These are phyloP conservation scores for Orgyia antiqua DNA, from an alignment of 2,888 invertebrate genomes.

Conservation along the genomic window DNA sequence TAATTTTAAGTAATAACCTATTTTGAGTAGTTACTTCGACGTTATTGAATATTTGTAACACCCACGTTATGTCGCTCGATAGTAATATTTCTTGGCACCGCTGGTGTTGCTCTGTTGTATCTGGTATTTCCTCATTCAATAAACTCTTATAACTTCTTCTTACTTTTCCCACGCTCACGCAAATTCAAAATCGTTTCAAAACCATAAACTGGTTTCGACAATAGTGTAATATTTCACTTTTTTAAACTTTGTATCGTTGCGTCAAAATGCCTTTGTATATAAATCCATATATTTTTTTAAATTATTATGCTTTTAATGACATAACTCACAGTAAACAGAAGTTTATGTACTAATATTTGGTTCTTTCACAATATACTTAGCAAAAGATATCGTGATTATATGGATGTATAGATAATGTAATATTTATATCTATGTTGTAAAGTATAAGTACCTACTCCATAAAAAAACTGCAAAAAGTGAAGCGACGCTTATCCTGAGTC, in stretches of 20 bases:
- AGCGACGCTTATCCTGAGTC: conserved; percentile 45
- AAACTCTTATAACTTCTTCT: conserved; percentile 24
- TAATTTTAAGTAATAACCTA: too few relatives aligned
- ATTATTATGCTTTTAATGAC: conserved; percentile 15
- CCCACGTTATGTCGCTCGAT: conserved; percentile 21
- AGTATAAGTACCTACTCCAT: too few relatives aligned
- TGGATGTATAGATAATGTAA: too few relatives aligned
- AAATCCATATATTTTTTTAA: conserved; percentile 20
- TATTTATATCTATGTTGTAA: too few relatives aligned
- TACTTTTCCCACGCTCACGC: conserved; percentile 39
- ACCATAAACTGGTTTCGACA: conserved; percentile 28
- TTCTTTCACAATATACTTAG: too few relatives aligned
- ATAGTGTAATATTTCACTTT: conserved; percentile 36
- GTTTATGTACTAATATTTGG: too few relatives aligned
- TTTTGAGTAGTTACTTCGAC: conserved; percentile 13
- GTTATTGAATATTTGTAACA: conserved; percentile 22
- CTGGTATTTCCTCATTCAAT: conserved; percentile 30
- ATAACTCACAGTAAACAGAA: too few relatives aligned
- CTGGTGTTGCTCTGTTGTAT: conserved; percentile 19
- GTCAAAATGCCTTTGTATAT: conserved; percentile 23
- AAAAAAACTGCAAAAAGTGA: conserved; percentile 42
- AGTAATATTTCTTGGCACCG: conserved; percentile 21
- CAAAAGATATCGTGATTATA: too few relatives aligned
- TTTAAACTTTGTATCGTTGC: conserved; percentile 21
- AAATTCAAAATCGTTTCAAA: conserved; percentile 30